Evolutionary conservation across 2,797 vertebrate species (phyloP).

Genomic region (Muscicapa striata): DNA sequence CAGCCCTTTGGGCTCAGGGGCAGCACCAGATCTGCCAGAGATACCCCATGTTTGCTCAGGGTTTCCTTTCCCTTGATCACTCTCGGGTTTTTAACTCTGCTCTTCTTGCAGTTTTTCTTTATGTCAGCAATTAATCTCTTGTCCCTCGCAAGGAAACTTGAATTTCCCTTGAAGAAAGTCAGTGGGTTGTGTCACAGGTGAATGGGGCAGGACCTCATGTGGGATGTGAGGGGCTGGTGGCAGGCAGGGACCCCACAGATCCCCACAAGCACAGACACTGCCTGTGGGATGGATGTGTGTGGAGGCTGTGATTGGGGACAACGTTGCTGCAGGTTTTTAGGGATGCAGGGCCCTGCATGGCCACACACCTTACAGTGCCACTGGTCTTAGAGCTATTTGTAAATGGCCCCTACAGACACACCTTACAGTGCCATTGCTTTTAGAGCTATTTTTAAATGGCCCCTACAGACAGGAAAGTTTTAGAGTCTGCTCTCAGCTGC

Average conservation of each 20-base stretch:
- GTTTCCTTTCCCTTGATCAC: constrained; percentile 33
- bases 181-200: accelerated
- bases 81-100: background rate
- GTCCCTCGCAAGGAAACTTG: background rate
- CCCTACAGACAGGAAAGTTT: background rate
- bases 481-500: background rate
- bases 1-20: background rate
- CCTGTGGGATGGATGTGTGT: background rate
- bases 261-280: accelerated
- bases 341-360: background rate
- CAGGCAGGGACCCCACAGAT: accelerated
- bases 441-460: background rate
- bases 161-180: background rate
- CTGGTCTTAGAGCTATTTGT: background rate
- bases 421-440: no score
- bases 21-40: constrained; percentile 1
- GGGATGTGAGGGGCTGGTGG: background rate
- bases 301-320: background rate
- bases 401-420: background rate
- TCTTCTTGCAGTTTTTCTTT: constrained; percentile 28
- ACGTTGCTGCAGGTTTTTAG: background rate
- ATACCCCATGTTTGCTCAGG: background rate
- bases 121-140: background rate
- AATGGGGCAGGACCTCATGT: accelerated
- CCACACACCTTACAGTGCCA: background rate